phyloP scores from a whole-genome alignment of 1,140 invertebrate genomes.

The Apis dorsata region DNA sequence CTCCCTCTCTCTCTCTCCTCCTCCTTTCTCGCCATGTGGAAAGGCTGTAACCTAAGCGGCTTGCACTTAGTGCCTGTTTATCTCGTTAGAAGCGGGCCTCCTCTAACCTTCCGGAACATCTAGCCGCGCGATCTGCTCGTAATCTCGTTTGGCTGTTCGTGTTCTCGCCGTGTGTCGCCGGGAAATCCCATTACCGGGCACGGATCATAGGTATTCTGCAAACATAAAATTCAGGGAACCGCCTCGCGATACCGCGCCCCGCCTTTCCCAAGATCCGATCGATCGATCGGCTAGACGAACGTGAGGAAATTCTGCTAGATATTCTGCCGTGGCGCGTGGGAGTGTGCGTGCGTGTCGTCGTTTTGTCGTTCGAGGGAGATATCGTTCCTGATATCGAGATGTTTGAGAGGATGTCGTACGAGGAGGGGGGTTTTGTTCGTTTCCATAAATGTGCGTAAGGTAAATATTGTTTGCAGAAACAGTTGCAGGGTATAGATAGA shows the following conservation, averaged over 20 bases:
- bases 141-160: slow-evolving; percentile 53
- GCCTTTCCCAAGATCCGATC: not conserved
- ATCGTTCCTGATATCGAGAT: no score
- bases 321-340: not conserved
- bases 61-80: slow-evolving; percentile 56
- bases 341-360: not conserved
- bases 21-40: not conserved
- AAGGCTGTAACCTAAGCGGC: slow-evolving; percentile 51
- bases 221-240: slow-evolving; percentile 38
- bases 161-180: not conserved
- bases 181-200: slow-evolving; percentile 46
- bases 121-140: slow-evolving; percentile 47
- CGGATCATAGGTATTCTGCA: slow-evolving; percentile 43
- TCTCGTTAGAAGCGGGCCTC: slow-evolving; percentile 50
- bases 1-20: not conserved
- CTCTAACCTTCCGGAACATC: slow-evolving; percentile 53
- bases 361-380: not conserved
- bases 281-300: slow-evolving; percentile 1
- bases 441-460: no score
- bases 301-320: not conserved
- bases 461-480: no score
- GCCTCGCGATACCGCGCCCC: not conserved
- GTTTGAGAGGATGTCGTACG: no score
- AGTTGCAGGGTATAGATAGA: no score
- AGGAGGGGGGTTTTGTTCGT: no score